Percentiles rank a stretch among this genome's conserved stretches.
phyloP scores from a whole-genome alignment of 2,888 invertebrate species.

The Cheilosia vulpina region DNA sequence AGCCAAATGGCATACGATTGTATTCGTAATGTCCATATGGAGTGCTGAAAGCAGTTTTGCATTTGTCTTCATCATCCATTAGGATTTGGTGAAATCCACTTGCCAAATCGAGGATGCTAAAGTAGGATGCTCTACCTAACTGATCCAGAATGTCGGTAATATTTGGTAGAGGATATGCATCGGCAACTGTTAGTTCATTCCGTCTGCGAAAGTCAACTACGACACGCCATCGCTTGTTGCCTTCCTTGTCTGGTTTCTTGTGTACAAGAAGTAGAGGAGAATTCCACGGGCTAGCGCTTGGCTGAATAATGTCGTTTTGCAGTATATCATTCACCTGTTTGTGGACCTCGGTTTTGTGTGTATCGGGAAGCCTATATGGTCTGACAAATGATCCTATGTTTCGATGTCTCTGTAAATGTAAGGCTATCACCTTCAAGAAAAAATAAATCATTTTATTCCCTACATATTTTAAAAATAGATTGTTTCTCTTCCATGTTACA shows the following conservation, averaged over 20 bases:
- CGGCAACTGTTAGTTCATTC: constrained; percentile 10
- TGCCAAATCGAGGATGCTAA: too few species aligned
- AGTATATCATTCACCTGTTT: too few species aligned
- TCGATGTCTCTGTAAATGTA: constrained; percentile 15
- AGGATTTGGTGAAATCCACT: too few species aligned
- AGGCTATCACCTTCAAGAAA: constrained; percentile 7
- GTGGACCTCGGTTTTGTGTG: too few species aligned
- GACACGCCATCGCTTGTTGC: neutral
- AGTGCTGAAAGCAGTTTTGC: too few species aligned
- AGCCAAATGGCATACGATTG: neutral
- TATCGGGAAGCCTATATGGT: too few species aligned
- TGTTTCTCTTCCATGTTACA: constrained; percentile 14
- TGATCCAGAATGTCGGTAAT: too few species aligned
- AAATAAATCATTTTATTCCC: constrained; percentile 20
- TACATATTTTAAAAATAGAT: constrained; percentile 10
- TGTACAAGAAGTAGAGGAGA: constrained; percentile 1
- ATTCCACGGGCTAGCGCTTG: constrained; percentile 6
- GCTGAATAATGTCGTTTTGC: constrained; percentile 1
- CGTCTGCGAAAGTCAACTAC: constrained; percentile 5
- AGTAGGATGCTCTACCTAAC: too few species aligned
- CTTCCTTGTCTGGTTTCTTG: constrained; percentile 7
- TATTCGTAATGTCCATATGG: too few species aligned
- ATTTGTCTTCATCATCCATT: too few species aligned
- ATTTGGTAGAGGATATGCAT: constrained; percentile 9
- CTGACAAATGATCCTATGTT: constrained; percentile 26